Evolutionary conservation across 37 sponge, comb jelly and placozoan genomes (phyloP), one percentile per base, ranked within the genome.

Genomic region (Tethya wilhelma): DNA sequence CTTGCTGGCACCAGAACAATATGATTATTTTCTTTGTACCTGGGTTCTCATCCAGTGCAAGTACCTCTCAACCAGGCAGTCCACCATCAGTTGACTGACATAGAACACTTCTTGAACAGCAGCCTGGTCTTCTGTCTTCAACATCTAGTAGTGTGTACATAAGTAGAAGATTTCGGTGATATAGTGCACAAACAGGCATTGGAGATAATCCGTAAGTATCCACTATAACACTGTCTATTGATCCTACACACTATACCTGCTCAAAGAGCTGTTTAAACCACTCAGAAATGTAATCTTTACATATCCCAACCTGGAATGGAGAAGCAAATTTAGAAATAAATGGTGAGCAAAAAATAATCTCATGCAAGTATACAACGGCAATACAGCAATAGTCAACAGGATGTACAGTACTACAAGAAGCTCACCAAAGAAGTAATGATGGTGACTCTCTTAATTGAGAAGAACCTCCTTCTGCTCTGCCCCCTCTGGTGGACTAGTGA

Each of bases 251-350:
- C n/a, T n/a, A n/a, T 77, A 89, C 93, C 74, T 86, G 78, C 65
- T 90, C 69, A 4, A 94, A 41, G 1, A 94, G 76, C 66, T 81
- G 77, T 72, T 94, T 91, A 90, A 94, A 94, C 64, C 87, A 94
- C 44, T 86, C 94, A 38, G n/a, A n/a, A n/a, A n/a, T n/a, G n/a
- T 87, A 59, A 38, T 89, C 89, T 44, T 75, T 88, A 38, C 71
- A 81, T 0, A 81, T 38, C 23, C 65, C 78, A 42, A 86, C 86
- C 86, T 86, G 66, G n/a, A n/a, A n/a, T n/a, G n/a, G n/a, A n/a
- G n/a, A n/a, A n/a, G n/a, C n/a, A n/a, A n/a, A n/a, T n/a, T n/a
- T n/a, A n/a, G n/a, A n/a, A n/a, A n/a, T n/a, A n/a, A n/a, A n/a
- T n/a, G n/a, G n/a, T n/a, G n/a, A n/a, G n/a, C n/a, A n/a, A n/a